Percentiles rank a stretch among this genome's conserved stretches.
phyloP scores from a whole-genome alignment of 2,113 vertebrate species.

The Callocephalon fimbriatum region DNA sequence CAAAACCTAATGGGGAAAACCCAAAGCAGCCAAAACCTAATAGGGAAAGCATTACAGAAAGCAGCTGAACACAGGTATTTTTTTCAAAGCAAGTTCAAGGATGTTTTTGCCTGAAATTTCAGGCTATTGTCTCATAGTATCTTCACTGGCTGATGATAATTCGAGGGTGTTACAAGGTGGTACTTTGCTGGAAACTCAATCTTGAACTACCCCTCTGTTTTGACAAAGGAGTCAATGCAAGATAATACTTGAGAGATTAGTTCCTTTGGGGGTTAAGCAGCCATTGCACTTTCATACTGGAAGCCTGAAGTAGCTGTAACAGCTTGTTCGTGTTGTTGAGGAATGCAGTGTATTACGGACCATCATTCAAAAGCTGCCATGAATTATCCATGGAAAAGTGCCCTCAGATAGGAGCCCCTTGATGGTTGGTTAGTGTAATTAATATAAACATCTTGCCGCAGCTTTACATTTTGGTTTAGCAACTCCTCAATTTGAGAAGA shows the following conservation, averaged over 20 bases:
- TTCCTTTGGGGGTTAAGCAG: not conserved
- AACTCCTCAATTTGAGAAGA: slow-evolving; percentile 32
- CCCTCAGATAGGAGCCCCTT: slow-evolving; percentile 48
- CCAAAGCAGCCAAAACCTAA: not conserved
- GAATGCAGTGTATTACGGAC: not conserved
- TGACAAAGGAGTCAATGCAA: not conserved
- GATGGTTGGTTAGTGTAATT: slow-evolving; percentile 62
- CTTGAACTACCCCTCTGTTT: not conserved
- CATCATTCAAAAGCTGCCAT: slow-evolving; percentile 33
- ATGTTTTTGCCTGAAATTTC: not conserved
- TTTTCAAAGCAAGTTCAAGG: not conserved
- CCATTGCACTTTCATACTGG: not conserved
- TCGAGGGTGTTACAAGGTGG: not conserved
- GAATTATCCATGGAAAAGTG: slow-evolving; percentile 45
- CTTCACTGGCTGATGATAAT: not conserved
- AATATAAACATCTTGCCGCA: slow-evolving; percentile 21
- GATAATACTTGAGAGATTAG: not conserved
- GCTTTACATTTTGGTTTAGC: slow-evolving; percentile 60
- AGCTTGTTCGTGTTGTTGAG: not conserved
- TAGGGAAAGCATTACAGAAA: not conserved
- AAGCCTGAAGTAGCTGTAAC: not conserved
- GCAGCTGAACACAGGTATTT: not conserved
- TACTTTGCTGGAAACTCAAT: not conserved
- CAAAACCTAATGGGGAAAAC: not conserved
- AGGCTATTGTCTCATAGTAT: not conserved